Evolutionary conservation across 2,888 invertebrate genomes (phyloP).

Genomic region (Andricus curvator): DNA sequence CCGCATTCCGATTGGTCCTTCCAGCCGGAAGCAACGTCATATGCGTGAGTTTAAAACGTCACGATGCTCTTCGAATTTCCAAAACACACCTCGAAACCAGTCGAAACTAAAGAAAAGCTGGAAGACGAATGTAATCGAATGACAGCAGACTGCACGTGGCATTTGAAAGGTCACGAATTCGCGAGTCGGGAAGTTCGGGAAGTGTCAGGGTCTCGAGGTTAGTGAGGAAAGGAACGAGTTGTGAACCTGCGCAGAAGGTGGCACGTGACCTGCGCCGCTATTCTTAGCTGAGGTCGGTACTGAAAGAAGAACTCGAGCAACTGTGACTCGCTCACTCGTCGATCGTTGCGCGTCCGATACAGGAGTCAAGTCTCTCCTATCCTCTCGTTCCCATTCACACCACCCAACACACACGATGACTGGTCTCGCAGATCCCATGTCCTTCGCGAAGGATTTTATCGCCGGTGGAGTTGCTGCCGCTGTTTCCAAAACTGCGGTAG

Average conservation of each 20-base stretch:
- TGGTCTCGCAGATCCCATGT: conserved; percentile 86
- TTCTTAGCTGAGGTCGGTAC: conserved; percentile 74
- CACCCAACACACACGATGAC: conserved; percentile 72
- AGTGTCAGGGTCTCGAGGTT: conserved; percentile 66
- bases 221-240: conserved; percentile 46
- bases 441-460: conserved; percentile 93
- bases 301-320: conserved; percentile 48
- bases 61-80: conserved; percentile 46
- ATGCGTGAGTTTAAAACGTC: conserved; percentile 42
- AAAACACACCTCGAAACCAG: conserved; percentile 1
- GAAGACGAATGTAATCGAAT: conserved; percentile 41
- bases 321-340: conserved; percentile 78
- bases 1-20: conserved; percentile 21
- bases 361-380: conserved; percentile 70
- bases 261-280: conserved; percentile 76
- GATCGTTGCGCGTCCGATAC: conserved; percentile 81
- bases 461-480: conserved; percentile 96
- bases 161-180: conserved; percentile 59
- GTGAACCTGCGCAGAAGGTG: conserved; percentile 68
- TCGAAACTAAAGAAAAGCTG: background rate
- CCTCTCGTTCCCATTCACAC: conserved; percentile 42
- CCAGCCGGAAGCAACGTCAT: conserved; percentile 50
- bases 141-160: conserved; percentile 37
- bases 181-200: conserved; percentile 50
- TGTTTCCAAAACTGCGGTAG: conserved; percentile 95